Base-by-base conservation (phyloP, 2,113 vertebrate species). In the Panthera uncia region DNA sequence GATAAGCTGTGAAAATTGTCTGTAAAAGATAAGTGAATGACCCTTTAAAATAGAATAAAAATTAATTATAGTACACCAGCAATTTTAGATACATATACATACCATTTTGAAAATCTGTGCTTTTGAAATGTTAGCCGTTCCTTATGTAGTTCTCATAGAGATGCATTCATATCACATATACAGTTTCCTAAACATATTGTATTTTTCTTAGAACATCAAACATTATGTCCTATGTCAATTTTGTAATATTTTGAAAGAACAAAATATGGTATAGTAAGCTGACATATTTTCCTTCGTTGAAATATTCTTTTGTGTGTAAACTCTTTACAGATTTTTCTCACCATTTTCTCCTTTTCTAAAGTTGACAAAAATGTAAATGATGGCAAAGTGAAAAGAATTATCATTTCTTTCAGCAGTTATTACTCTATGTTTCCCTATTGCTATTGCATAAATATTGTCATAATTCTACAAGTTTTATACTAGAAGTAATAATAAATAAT, bases 261-360 rank as follows among this genome's bases (percentile, higher is more conserved):
- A 96, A 97, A 97, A 95, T 94, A 91, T 95, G 68, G 94, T 91
- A 97, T 93, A 93, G 87, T 94, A 88, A 96, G 89, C 90, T 94
- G 92, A 96, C 81, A 94, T 94, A 90, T 97, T 95, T 94, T 84
- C 71, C 55, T 73, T 92, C 50, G 10, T 66, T 65, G 80, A 95
- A 96, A 92, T 97, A 96, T 85, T 96, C 91, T 91, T 97, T 92
- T 97, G 91, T 96, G 91, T 95, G 91, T 97, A 95, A 97, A 98
- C 88, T 79, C 88, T 80, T 96, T 93, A 97, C 92, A 97, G 85
- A 91, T 95, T 91, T 98, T 97, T 91, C 89, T 94, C 81, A 96
- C 73, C 68, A 89, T 91, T 96, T 94, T 94, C 79, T 97, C 23
- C 85, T 94, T 97, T 95, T 74, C 65, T 80, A 91, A 94, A 95